phyloP scores from a whole-genome alignment of 1,140 invertebrate species.

The Lasaia peninsularis region DNA sequence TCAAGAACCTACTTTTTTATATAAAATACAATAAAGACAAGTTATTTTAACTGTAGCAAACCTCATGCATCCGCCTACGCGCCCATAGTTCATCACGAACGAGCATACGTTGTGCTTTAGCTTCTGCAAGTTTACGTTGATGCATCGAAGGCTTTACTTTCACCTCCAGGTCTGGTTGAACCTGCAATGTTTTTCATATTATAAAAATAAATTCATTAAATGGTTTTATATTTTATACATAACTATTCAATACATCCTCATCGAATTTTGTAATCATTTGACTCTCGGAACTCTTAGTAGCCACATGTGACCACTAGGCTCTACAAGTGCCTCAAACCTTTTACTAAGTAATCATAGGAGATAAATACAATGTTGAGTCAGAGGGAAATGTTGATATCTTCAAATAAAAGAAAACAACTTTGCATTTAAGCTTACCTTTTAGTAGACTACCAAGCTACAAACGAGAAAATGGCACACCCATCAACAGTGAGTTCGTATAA shows the following conservation, averaged over 20 bases:
- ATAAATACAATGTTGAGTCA: too few relatives aligned
- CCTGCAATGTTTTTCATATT: conserved; percentile 37
- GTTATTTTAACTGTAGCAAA: too few relatives aligned
- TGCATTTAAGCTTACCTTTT: too few relatives aligned
- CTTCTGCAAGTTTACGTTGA: conserved; percentile 92
- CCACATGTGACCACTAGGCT: conserved; percentile 49
- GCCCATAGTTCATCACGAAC: conserved; percentile 83
- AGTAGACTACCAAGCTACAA: too few relatives aligned
- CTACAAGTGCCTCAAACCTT: conserved; percentile 74
- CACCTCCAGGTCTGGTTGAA: conserved; percentile 92
- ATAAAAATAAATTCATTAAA: neutral
- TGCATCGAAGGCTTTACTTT: conserved; percentile 95
- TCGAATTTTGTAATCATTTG: conserved; percentile 57
- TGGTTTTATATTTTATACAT: neutral
- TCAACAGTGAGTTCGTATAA: too few relatives aligned
- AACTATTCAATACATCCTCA: conserved; percentile 40
- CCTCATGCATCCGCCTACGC: conserved; percentile 78
- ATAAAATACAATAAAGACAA: too few relatives aligned
- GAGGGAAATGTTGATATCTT: too few relatives aligned
- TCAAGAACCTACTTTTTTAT: too few relatives aligned
- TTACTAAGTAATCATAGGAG: conserved; percentile 76
- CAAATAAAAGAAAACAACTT: too few relatives aligned
- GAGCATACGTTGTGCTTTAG: conserved; percentile 88
- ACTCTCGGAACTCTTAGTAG: conserved; percentile 63
- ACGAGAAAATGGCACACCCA: too few relatives aligned